phyloP scores from a whole-genome alignment of 2,888 invertebrate genomes.

The Pterobdella sp. region DNA sequence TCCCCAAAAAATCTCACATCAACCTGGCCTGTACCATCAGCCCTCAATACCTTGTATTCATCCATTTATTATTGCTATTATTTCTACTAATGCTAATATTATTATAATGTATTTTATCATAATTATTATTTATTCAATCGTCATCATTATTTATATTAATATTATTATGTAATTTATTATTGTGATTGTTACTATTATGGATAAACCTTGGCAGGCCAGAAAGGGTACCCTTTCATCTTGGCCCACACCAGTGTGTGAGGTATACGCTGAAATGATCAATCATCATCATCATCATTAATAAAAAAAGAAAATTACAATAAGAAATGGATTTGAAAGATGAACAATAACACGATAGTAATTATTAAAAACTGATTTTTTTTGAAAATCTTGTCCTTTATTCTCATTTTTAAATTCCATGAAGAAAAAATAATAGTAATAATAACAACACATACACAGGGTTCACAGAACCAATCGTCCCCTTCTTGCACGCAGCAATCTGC shows the following conservation, averaged over 20 bases:
- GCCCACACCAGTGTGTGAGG: constrained; percentile 92
- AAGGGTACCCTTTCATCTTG: constrained; percentile 89
- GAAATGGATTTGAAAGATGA: neutral
- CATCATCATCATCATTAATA: neutral
- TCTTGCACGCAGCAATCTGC: constrained; percentile 75
- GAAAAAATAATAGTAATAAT: no score
- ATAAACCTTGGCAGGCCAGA: constrained; percentile 83
- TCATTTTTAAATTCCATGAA: no score
- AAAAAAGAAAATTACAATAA: neutral
- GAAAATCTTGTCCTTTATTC: no score
- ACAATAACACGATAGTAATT: no score
- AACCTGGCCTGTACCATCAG: constrained; percentile 54
- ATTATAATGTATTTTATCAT: no score
- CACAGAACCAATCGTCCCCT: constrained; percentile 77
- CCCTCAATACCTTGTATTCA: constrained; percentile 44
- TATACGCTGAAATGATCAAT: constrained; percentile 55
- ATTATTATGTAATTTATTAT: neutral
- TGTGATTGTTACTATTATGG: neutral
- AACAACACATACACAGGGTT: constrained; percentile 64
- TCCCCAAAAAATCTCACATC: constrained; percentile 91
- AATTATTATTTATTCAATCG: neutral
- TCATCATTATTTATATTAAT: neutral
- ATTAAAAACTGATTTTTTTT: no score
- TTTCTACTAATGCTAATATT: neutral
- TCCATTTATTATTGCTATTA: neutral